Conservation (phyloP, 2,797 vertebrate species). For the Artibeus jamaicensis region DNA sequence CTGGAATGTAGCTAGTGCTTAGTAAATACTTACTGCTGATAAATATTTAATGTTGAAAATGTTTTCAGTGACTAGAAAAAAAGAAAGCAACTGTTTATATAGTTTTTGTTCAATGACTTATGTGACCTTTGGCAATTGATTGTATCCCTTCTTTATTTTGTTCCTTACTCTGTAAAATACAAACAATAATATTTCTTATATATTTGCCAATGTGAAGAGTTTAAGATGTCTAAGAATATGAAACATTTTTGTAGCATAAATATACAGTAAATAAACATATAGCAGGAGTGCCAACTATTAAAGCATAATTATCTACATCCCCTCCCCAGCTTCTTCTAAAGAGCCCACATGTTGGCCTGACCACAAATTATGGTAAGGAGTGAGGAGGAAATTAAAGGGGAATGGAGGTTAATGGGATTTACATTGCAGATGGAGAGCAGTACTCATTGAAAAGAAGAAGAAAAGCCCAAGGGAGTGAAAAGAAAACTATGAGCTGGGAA, state of each 20-base stretch:
- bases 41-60: conserved; percentile 31
- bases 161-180: background rate
- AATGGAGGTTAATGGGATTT: conserved; percentile 23
- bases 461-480: background rate
- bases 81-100: background rate
- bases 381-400: background rate
- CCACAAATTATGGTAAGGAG: background rate
- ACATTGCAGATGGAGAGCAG: background rate
- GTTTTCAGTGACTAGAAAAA: background rate
- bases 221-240: background rate
- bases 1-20: background rate
- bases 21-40: background rate
- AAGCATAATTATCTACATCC: background rate
- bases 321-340: background rate
- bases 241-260: background rate
- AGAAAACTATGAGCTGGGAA: background rate
- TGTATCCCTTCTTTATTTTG: background rate
- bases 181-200: conserved; percentile 1
- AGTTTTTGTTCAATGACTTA: conserved; percentile 18
- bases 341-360: background rate
- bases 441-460: background rate
- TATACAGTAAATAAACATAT: background rate
- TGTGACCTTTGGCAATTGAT: background rate
- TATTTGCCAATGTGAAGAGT: background rate
- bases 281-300: background rate